Evolutionary conservation across 2,113 vertebrate genomes (phyloP), one percentile per base, ranked within the genome.

Genomic region (Microtus ochrogaster): DNA sequence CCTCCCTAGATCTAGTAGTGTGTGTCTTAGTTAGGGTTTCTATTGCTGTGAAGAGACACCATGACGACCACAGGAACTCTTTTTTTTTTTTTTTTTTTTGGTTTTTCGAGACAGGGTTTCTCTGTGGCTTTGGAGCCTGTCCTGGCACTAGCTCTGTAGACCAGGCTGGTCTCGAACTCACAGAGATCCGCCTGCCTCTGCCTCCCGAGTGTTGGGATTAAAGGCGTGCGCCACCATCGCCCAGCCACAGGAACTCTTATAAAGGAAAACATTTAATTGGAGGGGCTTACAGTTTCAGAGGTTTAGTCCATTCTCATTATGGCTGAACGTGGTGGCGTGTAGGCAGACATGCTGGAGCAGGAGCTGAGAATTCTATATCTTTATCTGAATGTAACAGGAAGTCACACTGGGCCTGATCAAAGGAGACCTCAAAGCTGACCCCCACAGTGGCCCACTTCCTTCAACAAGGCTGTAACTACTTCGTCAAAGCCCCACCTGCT

Each of bases 261-360:
- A 73, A 73, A n/a, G n/a, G 36, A 39, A 73, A 73, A 73, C 70
- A 73, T 22, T 73, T 39, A 10, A 39, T 39, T 73, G 8, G 70
- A 19, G 36, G 9, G 70, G 19, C 70, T 10, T 22, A 39, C 3
- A 39, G 19, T 73, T n/a, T 39, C 70, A 73, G 70, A 73, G 70
- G 70, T 39, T 39, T 10, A 73, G 70, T 73, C n/a, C n/a, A n/a
- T 21, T 73, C 11, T 39, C n/a, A 11, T 39, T 3, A 39, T n/a
- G 36, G 70, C 36, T 19, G 16, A 36, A 10, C 36, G 10, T 21
- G 3, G 70, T 9, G 3, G 1, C 2, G 0, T 72, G 8, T n/a
- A 39, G 70, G 17, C 70, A 72, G 36, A 19, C 70, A 39, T 22
- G 36, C 70, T 72, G 36, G 70, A 39, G 70, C 22, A 73, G 70